Evolutionary conservation across 2,797 vertebrate genomes (phyloP).

Genomic region (Coregonus suidteri): DNA sequence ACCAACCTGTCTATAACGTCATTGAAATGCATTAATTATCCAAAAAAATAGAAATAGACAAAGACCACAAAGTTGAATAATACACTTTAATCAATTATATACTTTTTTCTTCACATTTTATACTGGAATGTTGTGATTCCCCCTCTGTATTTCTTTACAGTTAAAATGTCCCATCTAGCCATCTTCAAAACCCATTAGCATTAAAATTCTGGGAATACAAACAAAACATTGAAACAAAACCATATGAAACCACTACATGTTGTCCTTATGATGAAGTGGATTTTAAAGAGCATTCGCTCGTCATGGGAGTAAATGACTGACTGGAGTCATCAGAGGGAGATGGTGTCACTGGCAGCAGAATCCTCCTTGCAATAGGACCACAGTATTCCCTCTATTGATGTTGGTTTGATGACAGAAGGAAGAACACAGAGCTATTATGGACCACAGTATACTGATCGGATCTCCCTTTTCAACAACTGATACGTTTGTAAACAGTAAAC

Average conservation of each 20-base stretch:
- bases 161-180: constrained; percentile 63
- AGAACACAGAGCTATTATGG: neutral
- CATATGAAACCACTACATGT: neutral
- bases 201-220: constrained; percentile 51
- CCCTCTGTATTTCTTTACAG: constrained; percentile 56
- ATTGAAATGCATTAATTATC: neutral
- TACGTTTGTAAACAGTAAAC: neutral
- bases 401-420: neutral
- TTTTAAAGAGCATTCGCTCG: neutral
- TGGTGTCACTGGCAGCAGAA: neutral
- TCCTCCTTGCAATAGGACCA: neutral
- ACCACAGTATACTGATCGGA: neutral
- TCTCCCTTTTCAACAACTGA: neutral
- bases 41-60: constrained; percentile 21
- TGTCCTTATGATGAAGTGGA: neutral
- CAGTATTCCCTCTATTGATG: neutral
- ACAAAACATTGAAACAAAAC: neutral
- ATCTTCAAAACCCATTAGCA: constrained; percentile 29
- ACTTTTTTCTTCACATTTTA: constrained; percentile 70
- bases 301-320: neutral
- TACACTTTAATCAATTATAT: constrained; percentile 94
- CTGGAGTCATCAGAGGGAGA: neutral
- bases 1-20: too few species aligned
- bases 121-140: constrained; percentile 91
- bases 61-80: constrained; percentile 69